Conservation (phyloP, 2,888 invertebrate species). For the Podabrus alpinus region DNA sequence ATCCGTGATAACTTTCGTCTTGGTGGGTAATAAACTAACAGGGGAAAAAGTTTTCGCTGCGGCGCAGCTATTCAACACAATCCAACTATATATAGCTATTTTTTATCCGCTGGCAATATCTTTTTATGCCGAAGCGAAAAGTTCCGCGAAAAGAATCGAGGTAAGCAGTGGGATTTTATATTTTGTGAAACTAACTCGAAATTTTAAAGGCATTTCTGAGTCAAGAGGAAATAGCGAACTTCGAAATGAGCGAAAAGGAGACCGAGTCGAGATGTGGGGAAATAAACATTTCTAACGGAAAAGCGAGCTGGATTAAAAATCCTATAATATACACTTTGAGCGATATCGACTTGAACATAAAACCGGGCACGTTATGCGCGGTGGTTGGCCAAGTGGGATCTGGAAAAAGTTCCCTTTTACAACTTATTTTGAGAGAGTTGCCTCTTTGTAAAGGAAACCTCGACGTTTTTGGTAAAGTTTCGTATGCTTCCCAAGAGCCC, state of each 20-base stretch:
- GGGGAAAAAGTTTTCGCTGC: slow-evolving; percentile 75
- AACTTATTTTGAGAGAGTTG: slow-evolving; percentile 74
- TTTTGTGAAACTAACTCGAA: neutral
- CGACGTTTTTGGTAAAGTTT: slow-evolving; percentile 64
- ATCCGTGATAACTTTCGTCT: slow-evolving; percentile 76
- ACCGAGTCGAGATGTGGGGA: slow-evolving; percentile 17
- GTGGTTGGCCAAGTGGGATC: slow-evolving; percentile 70
- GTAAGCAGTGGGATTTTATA: slow-evolving; percentile 46
- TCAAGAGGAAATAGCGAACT: slow-evolving; percentile 17
- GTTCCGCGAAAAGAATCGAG: slow-evolving; percentile 67
- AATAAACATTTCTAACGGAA: slow-evolving; percentile 33
- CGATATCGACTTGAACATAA: slow-evolving; percentile 57
- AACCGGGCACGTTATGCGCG: slow-evolving; percentile 57
- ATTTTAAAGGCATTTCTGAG: slow-evolving; percentile 10
- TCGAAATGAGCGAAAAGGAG: neutral
- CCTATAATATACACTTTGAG: slow-evolving; percentile 55
- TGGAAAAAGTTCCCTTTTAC: slow-evolving; percentile 71
- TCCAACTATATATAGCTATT: slow-evolving; percentile 70
- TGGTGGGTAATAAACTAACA: slow-evolving; percentile 63
- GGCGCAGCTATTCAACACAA: slow-evolving; percentile 76
- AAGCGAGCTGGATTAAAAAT: slow-evolving; percentile 47
- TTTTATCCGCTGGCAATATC: slow-evolving; percentile 66
- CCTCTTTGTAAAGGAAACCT: slow-evolving; percentile 64
- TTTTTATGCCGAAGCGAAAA: slow-evolving; percentile 65
- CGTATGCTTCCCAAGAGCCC: slow-evolving; percentile 79